phyloP scores from a whole-genome alignment of 2,113 vertebrate genomes.

The Nycticryphes semicollaris region DNA sequence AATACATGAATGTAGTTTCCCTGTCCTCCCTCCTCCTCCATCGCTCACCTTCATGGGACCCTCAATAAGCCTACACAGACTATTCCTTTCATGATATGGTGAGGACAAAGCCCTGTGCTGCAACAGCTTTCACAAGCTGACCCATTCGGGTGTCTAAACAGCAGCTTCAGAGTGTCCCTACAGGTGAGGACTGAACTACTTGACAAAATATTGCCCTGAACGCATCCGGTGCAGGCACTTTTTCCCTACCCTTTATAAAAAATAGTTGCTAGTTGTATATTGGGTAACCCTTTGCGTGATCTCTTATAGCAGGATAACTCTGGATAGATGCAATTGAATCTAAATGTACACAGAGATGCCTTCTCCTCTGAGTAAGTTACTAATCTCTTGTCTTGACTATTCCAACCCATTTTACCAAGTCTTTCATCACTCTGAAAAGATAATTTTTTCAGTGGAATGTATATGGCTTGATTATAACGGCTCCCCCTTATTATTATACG shows the following conservation, averaged over 20 bases:
- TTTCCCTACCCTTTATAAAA: neutral
- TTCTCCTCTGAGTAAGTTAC: neutral
- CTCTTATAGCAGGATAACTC: neutral
- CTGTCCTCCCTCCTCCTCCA: neutral
- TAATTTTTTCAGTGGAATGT: neutral
- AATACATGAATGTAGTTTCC: neutral
- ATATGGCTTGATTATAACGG: neutral
- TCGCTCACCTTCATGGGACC: neutral
- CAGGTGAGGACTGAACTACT: neutral
- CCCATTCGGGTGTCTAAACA: neutral
- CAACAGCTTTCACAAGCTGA: neutral
- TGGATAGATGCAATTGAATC: neutral
- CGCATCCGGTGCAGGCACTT: neutral
- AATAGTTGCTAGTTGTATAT: neutral
- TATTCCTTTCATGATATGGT: neutral
- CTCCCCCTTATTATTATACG: neutral
- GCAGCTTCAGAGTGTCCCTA: neutral
- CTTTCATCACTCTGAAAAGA: constrained; percentile 9
- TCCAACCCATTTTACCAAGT: neutral
- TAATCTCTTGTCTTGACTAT: neutral
- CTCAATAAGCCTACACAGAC: neutral
- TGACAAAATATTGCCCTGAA: neutral
- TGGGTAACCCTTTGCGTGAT: neutral
- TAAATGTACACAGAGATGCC: neutral
- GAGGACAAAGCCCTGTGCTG: neutral